Conservation (phyloP, 2,797 vertebrate genomes). For the Alcedo atthis region DNA sequence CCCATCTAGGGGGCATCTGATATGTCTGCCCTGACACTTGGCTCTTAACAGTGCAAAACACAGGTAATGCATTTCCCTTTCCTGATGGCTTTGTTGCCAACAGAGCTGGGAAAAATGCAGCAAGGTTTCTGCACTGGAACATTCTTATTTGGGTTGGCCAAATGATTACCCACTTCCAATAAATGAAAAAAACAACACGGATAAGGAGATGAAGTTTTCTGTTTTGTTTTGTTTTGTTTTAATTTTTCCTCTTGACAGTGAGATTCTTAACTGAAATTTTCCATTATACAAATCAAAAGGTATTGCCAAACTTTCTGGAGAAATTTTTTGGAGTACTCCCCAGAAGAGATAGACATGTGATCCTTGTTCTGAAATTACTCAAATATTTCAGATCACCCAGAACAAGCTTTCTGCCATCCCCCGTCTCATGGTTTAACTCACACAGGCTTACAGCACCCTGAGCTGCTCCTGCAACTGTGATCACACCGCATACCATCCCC, state of each 20-base stretch:
- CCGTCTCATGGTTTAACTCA: not conserved
- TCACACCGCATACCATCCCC: not conserved
- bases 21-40: not conserved
- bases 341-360: not conserved
- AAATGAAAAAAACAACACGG: not conserved
- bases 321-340: not conserved
- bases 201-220: not conserved
- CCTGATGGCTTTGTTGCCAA: not conserved
- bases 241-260: not conserved
- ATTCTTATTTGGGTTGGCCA: not conserved
- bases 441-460: rapidly evolving
- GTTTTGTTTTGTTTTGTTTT: not conserved
- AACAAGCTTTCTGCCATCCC: not conserved
- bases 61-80: not conserved
- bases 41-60: not conserved
- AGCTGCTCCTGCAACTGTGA: rapidly evolving
- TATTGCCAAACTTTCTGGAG: not conserved
- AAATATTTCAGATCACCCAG: not conserved
- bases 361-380: not conserved
- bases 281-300: not conserved
- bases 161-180: not conserved
- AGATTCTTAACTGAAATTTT: not conserved
- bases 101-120: not conserved
- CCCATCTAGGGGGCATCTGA: rapidly evolving
- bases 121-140: not conserved